phyloP scores from a whole-genome alignment of 2,888 invertebrate genomes.

The Bhutanitis thaidina region DNA sequence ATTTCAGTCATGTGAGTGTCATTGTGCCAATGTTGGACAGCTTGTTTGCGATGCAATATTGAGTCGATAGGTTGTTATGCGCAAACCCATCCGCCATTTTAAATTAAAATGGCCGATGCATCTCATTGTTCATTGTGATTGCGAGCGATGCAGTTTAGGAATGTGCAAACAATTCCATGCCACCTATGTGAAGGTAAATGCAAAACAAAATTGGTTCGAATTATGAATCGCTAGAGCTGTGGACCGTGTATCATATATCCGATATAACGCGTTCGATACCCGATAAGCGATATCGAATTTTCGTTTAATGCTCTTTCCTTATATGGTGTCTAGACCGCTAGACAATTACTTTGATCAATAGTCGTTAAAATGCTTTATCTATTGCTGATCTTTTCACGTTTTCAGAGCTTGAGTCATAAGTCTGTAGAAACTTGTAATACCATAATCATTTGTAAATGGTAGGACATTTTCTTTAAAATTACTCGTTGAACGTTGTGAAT shows the following conservation, averaged over 20 bases:
- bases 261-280: neutral
- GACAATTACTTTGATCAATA: no score
- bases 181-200: neutral
- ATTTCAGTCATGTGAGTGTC: no score
- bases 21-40: no score
- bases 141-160: conserved; percentile 4
- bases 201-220: neutral
- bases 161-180: conserved; percentile 7
- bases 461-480: no score
- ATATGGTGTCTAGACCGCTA: neutral
- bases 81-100: conserved; percentile 10
- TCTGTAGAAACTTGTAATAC: no score
- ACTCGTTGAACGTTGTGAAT: no score
- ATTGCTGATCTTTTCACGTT: neutral
- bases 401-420: neutral
- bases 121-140: conserved; percentile 17
- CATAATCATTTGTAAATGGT: no score
- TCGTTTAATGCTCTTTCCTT: neutral
- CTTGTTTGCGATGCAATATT: neutral
- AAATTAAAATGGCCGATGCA: neutral
- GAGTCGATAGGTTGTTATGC: neutral
- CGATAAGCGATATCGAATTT: neutral
- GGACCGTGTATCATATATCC: neutral
- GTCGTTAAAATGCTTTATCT: no score
- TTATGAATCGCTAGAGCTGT: no score